Base-by-base conservation (phyloP, 2,888 invertebrate species). In the Limnephilus auricula region DNA sequence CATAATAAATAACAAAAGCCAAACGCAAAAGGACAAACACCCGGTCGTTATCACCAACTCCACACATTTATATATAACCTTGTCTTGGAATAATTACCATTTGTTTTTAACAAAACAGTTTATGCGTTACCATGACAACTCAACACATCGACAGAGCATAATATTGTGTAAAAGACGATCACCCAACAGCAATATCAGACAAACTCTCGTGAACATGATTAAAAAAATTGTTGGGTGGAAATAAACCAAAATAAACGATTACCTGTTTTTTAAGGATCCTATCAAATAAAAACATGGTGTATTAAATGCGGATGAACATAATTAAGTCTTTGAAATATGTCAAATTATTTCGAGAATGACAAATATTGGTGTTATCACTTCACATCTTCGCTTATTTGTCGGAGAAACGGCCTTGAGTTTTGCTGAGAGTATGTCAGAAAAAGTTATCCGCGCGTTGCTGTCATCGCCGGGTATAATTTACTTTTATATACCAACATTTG, bases 381-480 rank as follows among this genome's bases (percentile, higher is more conserved):
- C 37, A 34, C 82, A 34, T 82, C 82, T 37, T 82, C 34, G 82
- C 9, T n/a, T 30, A 34, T 85, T 85, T 40, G 13, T 45, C n/a
- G 45, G 32, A 18, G 31, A 88, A 88, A 88, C 31, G 87, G 32
- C 87, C 87, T 65, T 88, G 87, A n/a, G 37, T 18, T 78, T 32
- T 78, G 18, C 9, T 15, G 13, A n/a, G 31, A 79, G 18, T 37
- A 34, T 78, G n/a, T 34, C 87, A 88, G 87, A 31, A 37, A 32
- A 15, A 31, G 78, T 34, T 32, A 50, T 34, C 34, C 85, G 25
- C 15, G 45, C 85, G 5, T 50, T 45, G 34, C 87, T 37, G 87
- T 88, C 87, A 18, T 45, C 85, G 45, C 40, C 13, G n/a, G 79
- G 34, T 88, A 37, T 88, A 88, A 88, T 88, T 88, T 78, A 88